phyloP scores from a whole-genome alignment of 2,888 invertebrate genomes.

The Melanotus villosus region DNA sequence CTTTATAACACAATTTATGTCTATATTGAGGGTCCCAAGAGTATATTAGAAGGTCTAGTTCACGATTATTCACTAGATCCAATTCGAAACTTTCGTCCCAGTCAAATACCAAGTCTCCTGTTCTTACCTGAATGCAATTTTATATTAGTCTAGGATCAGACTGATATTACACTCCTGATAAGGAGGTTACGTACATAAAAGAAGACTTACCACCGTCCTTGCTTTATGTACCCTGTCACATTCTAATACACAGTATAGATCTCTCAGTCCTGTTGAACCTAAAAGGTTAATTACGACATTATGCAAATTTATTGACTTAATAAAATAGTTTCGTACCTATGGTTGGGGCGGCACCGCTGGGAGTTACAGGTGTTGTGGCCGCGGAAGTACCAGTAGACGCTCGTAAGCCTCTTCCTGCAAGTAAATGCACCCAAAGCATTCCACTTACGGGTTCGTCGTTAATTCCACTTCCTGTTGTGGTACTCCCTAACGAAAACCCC shows the following conservation, averaged over 20 bases:
- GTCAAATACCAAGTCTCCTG: slow-evolving; percentile 96
- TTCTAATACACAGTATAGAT: slow-evolving; percentile 97
- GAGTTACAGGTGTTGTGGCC: slow-evolving; percentile 80
- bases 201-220: slow-evolving; percentile 83
- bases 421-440: slow-evolving; percentile 90
- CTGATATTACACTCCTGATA: too few species aligned
- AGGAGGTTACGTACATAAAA: too few species aligned
- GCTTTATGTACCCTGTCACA: slow-evolving; percentile 98
- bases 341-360: slow-evolving; percentile 70
- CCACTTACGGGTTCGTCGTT: slow-evolving; percentile 81
- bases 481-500: slow-evolving; percentile 47
- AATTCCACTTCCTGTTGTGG: slow-evolving; percentile 61
- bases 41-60: slow-evolving; percentile 96
- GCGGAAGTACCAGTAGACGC: slow-evolving; percentile 79
- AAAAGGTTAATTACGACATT: slow-evolving; percentile 3
- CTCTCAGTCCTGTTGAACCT: slow-evolving; percentile 77
- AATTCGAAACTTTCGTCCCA: slow-evolving; percentile 99
- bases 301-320: not conserved
- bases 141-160: too few species aligned
- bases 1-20: slow-evolving; percentile 95
- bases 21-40: slow-evolving; percentile 99
- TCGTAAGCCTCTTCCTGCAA: slow-evolving; percentile 89
- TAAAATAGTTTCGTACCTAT: slow-evolving; percentile 55
- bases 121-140: slow-evolving; percentile 76
- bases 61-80: slow-evolving; percentile 94